These are phyloP conservation scores for Thumatha senex DNA, from an alignment of 2,888 invertebrate genomes.

Conservation along the genomic window DNA sequence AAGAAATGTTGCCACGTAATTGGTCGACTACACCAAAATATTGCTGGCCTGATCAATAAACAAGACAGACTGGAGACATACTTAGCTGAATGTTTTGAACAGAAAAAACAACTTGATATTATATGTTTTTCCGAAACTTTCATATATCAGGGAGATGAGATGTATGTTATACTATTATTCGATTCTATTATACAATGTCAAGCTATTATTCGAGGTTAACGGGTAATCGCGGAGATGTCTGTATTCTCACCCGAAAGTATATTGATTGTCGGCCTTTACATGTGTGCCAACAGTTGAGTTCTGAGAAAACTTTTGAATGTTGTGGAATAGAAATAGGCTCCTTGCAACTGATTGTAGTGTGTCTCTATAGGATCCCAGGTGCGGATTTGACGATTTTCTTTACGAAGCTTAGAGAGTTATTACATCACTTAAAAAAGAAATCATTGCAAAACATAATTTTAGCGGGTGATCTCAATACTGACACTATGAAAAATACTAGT, in stretches of 20 bases:
- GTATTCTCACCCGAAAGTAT: not conserved
- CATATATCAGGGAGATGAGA: not conserved
- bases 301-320: not conserved
- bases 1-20: not conserved
- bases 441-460: not conserved
- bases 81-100: not conserved
- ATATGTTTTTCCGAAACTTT: not conserved
- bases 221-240: not conserved
- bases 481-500: not conserved
- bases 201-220: not conserved
- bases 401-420: not conserved
- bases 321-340: not conserved
- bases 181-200: not conserved
- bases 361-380: not conserved
- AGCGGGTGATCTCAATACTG: constrained; percentile 1
- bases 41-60: not conserved
- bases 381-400: not conserved
- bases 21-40: not conserved
- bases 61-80: not conserved
- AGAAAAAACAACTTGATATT: not conserved
- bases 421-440: not conserved
- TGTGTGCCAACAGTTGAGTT: not conserved
- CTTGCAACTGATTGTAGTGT: not conserved
- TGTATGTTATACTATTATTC: not conserved
- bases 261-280: not conserved